Percentiles rank a stretch among this genome's conserved stretches.
Evolutionary conservation across 2,113 vertebrate species (phyloP).

Genomic region (Dipodomys merriami): DNA sequence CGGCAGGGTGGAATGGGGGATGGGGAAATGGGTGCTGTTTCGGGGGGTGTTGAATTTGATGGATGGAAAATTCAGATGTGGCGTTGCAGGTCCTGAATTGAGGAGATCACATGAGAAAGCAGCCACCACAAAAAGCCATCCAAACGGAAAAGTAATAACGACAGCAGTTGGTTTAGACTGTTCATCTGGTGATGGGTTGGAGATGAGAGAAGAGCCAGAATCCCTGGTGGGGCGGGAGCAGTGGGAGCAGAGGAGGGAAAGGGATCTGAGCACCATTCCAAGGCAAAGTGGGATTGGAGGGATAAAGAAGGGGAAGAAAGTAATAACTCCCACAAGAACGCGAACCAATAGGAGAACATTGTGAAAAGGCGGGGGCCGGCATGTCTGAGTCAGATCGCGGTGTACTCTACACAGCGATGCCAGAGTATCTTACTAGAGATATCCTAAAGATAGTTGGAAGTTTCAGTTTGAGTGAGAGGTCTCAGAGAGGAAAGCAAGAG

Average conservation of each 20-base stretch:
- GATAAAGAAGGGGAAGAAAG: not conserved
- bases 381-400: not conserved
- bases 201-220: not conserved
- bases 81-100: not conserved
- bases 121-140: not conserved
- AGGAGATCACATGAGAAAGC: not conserved
- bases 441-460: not conserved
- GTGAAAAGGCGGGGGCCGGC: not conserved
- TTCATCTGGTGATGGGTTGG: not conserved
- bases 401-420: not conserved
- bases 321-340: not conserved
- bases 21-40: not conserved
- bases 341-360: not conserved
- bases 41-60: not conserved
- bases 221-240: not conserved
- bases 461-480: not conserved
- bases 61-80: not conserved
- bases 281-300: not conserved
- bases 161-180: not conserved
- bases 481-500: not conserved
- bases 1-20: accelerated
- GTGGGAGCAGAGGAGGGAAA: not conserved
- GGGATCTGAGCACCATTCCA: not conserved
- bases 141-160: not conserved
- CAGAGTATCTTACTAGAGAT: not conserved